Conservation (phyloP, 2,888 invertebrate genomes). For the Ennomos quercinarius region DNA sequence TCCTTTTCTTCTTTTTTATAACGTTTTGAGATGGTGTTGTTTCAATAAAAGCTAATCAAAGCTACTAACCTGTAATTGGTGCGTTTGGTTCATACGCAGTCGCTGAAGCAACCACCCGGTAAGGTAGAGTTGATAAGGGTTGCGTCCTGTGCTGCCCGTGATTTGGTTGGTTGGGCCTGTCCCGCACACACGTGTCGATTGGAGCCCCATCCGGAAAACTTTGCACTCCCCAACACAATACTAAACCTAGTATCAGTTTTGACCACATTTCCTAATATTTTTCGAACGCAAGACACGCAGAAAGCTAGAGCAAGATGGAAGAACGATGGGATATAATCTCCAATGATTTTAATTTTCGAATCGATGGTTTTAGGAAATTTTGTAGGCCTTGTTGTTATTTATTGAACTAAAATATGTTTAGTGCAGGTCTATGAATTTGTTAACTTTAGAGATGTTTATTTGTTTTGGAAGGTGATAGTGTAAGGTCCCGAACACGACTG, state of each 20-base stretch:
- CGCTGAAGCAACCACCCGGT: constrained; percentile 87
- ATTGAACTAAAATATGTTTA: no score
- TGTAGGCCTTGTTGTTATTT: no score
- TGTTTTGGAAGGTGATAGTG: constrained; percentile 45
- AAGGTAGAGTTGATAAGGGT: constrained; percentile 87
- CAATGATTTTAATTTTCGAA: no score
- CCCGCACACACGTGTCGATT: constrained; percentile 92
- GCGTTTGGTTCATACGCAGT: constrained; percentile 88
- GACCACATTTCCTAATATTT: constrained; percentile 54
- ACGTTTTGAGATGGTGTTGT: no score
- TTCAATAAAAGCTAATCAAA: neutral
- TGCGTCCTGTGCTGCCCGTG: constrained; percentile 91
- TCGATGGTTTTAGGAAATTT: no score
- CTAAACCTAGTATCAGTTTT: constrained; percentile 60
- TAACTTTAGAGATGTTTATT: constrained; percentile 4
- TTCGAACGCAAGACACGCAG: no score
- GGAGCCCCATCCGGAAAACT: constrained; percentile 93
- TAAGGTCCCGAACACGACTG: constrained; percentile 66
- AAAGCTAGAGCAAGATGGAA: no score
- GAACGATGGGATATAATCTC: no score
- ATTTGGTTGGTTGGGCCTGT: constrained; percentile 90
- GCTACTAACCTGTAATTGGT: constrained; percentile 87
- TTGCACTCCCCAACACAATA: constrained; percentile 66
- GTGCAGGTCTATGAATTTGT: constrained; percentile 1
- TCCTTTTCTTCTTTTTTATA: no score